Evolutionary conservation across 2,888 invertebrate species (phyloP), one percentile per base, ranked within the genome.

Genomic region (Hydropsyche betteni): DNA sequence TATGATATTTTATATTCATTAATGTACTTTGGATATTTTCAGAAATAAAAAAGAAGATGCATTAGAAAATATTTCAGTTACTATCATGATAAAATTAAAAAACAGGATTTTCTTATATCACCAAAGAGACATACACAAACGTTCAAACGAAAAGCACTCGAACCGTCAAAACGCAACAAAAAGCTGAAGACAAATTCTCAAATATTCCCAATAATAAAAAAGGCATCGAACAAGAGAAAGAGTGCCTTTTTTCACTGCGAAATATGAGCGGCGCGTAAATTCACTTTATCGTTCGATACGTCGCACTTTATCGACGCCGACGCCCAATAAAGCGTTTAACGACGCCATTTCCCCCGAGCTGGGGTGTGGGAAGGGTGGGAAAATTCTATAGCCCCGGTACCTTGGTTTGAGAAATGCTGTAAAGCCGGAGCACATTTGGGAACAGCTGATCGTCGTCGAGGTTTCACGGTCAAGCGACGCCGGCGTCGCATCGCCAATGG

Each of bases 381-480:
- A 55, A 24, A 64, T 10, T 44, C 44, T 64, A 10, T 24, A 33
- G 34, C 8, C 61, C 8, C 61, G 44, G 44, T 2, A 24, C 24
- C 24, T 24, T 16, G 55, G 55, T 55, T 55, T 55, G 55, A 24
- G 55, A 16, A 24, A 7, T 24, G 64, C 64, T 44, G 44, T 10
- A 36, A 64, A 36, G 51, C 69, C 14, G n/a, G 44, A 1, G 53
- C 8, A 70, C 24, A 38, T 50, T 64, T 70, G 70, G 16, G 53
- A 70, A 53, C 70, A 70, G 55, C 70, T 53, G 70, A 70, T 70
- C 34, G 44, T 8, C n/a, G 12, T 34, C 14, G 16, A 12, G 33
- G 24, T 70, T 70, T 70, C 70, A 70, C 70, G 70, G 70, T 53
- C 70, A 70, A 52, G 34, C 52, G 70, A 36, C 70, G 53, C 38